Base-by-base conservation (phyloP, 2,888 invertebrate species). In the Chamaedrilus cognettii region DNA sequence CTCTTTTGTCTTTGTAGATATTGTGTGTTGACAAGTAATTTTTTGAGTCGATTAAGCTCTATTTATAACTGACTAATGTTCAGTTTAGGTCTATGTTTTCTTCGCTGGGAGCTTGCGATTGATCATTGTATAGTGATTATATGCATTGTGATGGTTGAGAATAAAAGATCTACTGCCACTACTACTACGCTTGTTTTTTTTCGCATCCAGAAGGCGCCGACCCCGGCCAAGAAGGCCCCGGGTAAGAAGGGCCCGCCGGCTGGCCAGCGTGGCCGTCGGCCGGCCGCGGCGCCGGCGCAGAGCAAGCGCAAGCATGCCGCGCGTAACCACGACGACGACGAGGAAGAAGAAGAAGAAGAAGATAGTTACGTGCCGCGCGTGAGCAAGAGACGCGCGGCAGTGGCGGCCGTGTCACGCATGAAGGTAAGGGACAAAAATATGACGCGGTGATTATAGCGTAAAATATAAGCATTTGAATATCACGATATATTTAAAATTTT, bases 311-410 rank as follows among this genome's bases (percentile, higher is more conserved):
- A 42, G 19, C 42, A 19, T 15, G 42, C 19, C 42, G 19, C 11
- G 11, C 42, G 42, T 19, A 19, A 42, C 42, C 31, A 62, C 31
- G 51, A 62, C 23, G 30, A 50, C 11, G 62, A 62, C 49, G 30
- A 30, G 30, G 76, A 76, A n/a, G 76, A 76, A 42, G 74, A 74
- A 30, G 73, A 75, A 23, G n/a, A n/a, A n/a, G n/a, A n/a, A n/a
- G 77, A 78, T 28, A 75, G 72, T 32, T 79, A 79, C 65, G 72
- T 74, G 4, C 78, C 79, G 1, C 71, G 78, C 28, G 74, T 77
- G 5, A 77, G 75, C 42, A 77, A 75, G 63, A 62, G 78, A 32
- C 66, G 79, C 60, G 76, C 74, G 7, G 73, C 73, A 31, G 70
- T 74, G 34, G 70, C 72, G 5, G 70, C 70, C 33, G 72, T 72